Evolutionary conservation across 2,113 vertebrate genomes (phyloP), one percentile per base, ranked within the genome.

Genomic region (Canis aureus): DNA sequence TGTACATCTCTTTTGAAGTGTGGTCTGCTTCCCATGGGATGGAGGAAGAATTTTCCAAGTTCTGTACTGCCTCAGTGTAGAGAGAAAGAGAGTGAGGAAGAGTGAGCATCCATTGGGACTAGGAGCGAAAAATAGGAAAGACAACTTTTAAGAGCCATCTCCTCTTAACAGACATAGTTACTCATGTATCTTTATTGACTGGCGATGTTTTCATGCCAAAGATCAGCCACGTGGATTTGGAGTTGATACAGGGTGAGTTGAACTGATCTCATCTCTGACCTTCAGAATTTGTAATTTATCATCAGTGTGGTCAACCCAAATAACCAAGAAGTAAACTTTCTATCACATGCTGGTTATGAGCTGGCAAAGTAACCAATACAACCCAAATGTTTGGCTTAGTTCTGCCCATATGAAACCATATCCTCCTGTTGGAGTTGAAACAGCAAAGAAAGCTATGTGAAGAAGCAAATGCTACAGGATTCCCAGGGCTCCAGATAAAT

Each of bases 281-380:
- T 92, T 90, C 89, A 76, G 38, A 91, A 73, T 90, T 78, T 69
- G 38, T 84, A 27, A 69, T 87, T 87, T 94, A 19, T 95, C 73
- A 67, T 71, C 82, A 51, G 5, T 83, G 32, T 49, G 67, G 55
- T 83, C 60, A 89, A 84, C 35, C 85, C 57, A 87, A 55, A 92
- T 62, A 87, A 57, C 9, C 5, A 73, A 62, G n/a, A 93, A 66
- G 49, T 76, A 89, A 64, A 93, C 69, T 89, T 94, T 95, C 66
- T 74, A 1, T 89, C 64, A 59, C 1, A 9, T 64, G 8, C 11
- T 73, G 12, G 32, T 89, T 94, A 17, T 73, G 67, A 92, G 92
- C 79, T 83, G 60, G 27, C 27, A n/a, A 84, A 89, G 55, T 1
- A 79, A 59, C 43, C 10, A 66, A 35, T 49, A 71, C 32, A 81